Base-by-base conservation (phyloP, 2,888 invertebrate species). In the Chymomyza caudatula region DNA sequence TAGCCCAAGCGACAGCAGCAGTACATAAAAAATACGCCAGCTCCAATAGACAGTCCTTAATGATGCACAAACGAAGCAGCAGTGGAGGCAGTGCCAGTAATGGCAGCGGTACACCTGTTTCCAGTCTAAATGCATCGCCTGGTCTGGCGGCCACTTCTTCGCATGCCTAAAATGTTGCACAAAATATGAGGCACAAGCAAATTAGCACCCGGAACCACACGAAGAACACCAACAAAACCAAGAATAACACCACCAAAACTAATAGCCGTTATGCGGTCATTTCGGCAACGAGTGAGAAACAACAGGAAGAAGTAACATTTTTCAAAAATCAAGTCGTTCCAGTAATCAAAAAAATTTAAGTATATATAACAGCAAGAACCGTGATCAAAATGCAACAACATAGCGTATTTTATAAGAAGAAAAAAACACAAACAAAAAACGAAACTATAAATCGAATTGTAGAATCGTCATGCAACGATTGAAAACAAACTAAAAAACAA, bases 291-390 rank as follows among this genome's bases (percentile, higher is more conserved):
- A 73, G 67, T 67, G 71, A 80, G 76, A 73, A 75, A 72, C 63
- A 73, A 69, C 60, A 67, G 4, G 63, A 65, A 71, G 64, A 52
- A 42, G 8, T 17, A 29, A 29, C 3, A 42, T 42, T 47, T 17
- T 56, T 60, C 63, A 44, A 69, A 79, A 84, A 77, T 77, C 84
- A 83, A 86, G 86, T 85, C 86, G 73, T 86, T 85, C 86, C 86
- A 86, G 69, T 69, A 79, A 81, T 81, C 75, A 82, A 82, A 82
- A 57, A 29, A 37, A 54, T 22, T 42, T 60, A 71, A 63, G 54
- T 69, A 70, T 64, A 74, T 65, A 74, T 69, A 77, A 81, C 82
- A 81, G 84, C 82, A 84, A 84, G 73, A 83, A 83, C 78, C 77
- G 79, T 80, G 84, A 87, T 84, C 84, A 83, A 86, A 77, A 77